Evolutionary conservation across 2,113 vertebrate species (phyloP), one percentile per base, ranked within the genome.

Genomic region (Prunella fulvescens): DNA sequence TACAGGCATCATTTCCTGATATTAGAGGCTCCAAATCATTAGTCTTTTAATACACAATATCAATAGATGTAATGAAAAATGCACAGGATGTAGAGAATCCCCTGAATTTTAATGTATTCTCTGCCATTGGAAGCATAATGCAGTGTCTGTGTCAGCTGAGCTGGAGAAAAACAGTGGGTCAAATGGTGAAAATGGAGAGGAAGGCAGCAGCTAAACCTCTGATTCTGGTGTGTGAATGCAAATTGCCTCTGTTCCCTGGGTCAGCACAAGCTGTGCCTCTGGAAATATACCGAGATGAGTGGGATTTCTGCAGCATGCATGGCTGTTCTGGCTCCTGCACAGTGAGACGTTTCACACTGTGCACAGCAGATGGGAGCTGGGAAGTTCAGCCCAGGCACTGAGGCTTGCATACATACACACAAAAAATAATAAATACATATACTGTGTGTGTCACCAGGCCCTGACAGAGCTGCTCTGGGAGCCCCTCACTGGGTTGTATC

Each of bases 1-100:
- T 96, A 92, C 31, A 90, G 70, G 50, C 72, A 92, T 86, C 15
- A 95, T 96, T 95, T 96, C 93, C 95, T 92, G 88, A 90, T 94
- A 92, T 93, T 85, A 96, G 39, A 92, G 62, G 69, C 79, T 96
- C 42, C 57, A 81, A 96, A 89, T 83, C 90, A 96, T 97, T 96
- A 94, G 87, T 96, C 84, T 96, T 96, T 93, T 96, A 95, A 95
- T 76, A 88, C 62, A 89, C 93, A 94, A 80, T 89, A 96, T 96
- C 96, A 97, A 94, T 96, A 95, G 76, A 72, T 77, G 37, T 88
- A 91, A 96, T 93, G 93, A 96, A 96, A 97, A 96, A 81, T 89
- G 77, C 1, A 57, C 81, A 92, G 65, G 60, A 86, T 76, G 53
- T 72, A 93, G 50, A 95, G 53, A 95, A 64, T 88, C 61, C 26